Evolutionary conservation across 2,888 invertebrate species (phyloP), one percentile per base, ranked within the genome.

Genomic region (Agrochola macilenta): DNA sequence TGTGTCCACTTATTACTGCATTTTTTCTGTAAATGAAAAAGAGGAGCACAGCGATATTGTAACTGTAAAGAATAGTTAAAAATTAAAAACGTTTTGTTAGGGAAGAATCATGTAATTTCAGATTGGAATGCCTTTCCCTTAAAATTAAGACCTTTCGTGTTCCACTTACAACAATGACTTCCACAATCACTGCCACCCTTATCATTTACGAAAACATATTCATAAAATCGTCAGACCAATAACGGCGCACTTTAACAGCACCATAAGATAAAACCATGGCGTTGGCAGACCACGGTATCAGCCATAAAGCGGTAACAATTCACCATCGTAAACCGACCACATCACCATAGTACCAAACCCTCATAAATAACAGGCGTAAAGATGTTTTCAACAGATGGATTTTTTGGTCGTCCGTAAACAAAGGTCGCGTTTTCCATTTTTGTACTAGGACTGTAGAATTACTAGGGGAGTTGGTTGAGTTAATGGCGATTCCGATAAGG

Each of bases 271-370:
- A 84, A 84, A 82, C 82, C 85, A 76, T 73, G 58, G 82, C 84
- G 82, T 82, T 77, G 61, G 85, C 77, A 83, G 81, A 77, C 80
- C 85, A 76, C 87, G 81, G 87, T 88, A 87, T 86, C 86, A 81
- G 84, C 81, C 72, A 82, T 86, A 93, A 93, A 87, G 87, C 86
- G 81, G 85, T 88, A 90, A 92, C 91, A 92, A 91, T 91, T 91
- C 89, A 90, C 88, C 88, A 88, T 91, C 93, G 91, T 93, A 93
- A 93, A 93, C 83, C 83, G 87, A 83, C 90, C 91, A 89, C 89
- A 89, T 88, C 87, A 88, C 81, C 76, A 61, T 74, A 58, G 78
- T 82, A 84, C 82, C 85, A 83, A 79, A 69, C 79, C 76, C 72
- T 70, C 89, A 88, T 92, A 92, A 92, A 93, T 89, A 89, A 88